phyloP scores from a whole-genome alignment of 2,888 invertebrate genomes.

The Brachylomia viminalis region DNA sequence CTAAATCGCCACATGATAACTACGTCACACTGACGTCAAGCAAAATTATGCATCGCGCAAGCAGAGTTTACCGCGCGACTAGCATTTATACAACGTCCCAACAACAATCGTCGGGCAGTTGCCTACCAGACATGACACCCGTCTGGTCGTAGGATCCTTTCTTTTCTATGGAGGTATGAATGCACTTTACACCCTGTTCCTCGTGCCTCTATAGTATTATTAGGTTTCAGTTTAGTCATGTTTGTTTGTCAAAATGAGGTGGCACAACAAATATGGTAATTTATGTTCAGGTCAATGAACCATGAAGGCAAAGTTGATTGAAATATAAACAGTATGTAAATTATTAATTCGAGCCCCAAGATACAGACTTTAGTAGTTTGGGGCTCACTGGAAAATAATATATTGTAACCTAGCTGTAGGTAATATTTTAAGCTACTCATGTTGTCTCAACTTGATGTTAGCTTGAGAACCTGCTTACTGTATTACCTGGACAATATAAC shows the following conservation, averaged over 20 bases:
- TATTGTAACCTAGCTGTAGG: not conserved
- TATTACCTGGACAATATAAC: no score
- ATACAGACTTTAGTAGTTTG: not conserved
- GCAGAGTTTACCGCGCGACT: no score
- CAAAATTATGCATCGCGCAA: no score
- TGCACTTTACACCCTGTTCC: no score
- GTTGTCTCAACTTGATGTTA: not conserved
- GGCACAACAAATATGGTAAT: not conserved
- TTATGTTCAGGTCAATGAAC: slow-evolving; percentile 23
- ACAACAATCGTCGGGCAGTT: no score
- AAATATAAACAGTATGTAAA: slow-evolving; percentile 4
- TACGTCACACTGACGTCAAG: no score
- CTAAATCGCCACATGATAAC: no score
- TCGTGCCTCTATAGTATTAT: not conserved
- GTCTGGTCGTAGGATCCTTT: no score
- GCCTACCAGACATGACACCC: no score
- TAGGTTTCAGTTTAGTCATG: not conserved
- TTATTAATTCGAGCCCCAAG: not conserved
- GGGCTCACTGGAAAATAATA: not conserved
- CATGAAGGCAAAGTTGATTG: not conserved
- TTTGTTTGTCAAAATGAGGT: not conserved
- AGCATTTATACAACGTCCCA: no score
- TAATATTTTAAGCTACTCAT: slow-evolving; percentile 2
- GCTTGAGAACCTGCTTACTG: not conserved
- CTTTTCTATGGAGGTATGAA: no score